phyloP scores from a whole-genome alignment of 1,140 invertebrate genomes.

The Penaeus chinensis region DNA sequence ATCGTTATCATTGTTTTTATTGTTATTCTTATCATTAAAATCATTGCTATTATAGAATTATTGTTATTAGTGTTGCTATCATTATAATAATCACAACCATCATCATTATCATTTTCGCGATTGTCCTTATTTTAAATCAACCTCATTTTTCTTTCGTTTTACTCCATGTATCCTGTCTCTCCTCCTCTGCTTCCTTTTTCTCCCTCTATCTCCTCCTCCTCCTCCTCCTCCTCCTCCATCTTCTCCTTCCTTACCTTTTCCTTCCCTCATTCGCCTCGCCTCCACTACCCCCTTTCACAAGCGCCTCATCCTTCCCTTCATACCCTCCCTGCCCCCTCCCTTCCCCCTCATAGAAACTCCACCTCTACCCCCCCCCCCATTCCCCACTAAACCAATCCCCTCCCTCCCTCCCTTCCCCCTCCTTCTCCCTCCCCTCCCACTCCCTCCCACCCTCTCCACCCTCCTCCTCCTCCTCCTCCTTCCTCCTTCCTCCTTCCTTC shows the following conservation, averaged over 20 bases:
- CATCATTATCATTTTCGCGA: too few relatives aligned
- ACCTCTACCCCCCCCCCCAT: neutral
- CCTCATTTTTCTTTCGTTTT: neutral
- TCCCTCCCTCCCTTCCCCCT: neutral
- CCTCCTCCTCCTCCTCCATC: too few relatives aligned
- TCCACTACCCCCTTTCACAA: too few relatives aligned
- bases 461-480: neutral
- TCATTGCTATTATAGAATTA: too few relatives aligned
- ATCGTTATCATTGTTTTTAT: too few relatives aligned
- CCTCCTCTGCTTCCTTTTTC: neutral
- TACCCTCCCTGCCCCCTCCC: slow-evolving; percentile 74
- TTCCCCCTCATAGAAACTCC: slow-evolving; percentile 71
- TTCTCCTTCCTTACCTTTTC: too few relatives aligned
- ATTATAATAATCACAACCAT: too few relatives aligned
- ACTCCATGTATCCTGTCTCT: neutral
- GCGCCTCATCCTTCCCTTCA: too few relatives aligned
- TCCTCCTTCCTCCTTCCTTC: neutral
- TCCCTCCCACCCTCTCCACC: too few relatives aligned
- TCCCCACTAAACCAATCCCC: neutral
- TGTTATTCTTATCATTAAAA: too few relatives aligned
- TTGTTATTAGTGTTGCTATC: too few relatives aligned
- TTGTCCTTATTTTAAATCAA: neutral
- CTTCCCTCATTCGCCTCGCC: too few relatives aligned
- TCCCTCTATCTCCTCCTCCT: neutral
- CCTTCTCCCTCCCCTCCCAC: neutral